phyloP scores from a whole-genome alignment of 2,888 invertebrate species.

The Parnassius apollo region DNA sequence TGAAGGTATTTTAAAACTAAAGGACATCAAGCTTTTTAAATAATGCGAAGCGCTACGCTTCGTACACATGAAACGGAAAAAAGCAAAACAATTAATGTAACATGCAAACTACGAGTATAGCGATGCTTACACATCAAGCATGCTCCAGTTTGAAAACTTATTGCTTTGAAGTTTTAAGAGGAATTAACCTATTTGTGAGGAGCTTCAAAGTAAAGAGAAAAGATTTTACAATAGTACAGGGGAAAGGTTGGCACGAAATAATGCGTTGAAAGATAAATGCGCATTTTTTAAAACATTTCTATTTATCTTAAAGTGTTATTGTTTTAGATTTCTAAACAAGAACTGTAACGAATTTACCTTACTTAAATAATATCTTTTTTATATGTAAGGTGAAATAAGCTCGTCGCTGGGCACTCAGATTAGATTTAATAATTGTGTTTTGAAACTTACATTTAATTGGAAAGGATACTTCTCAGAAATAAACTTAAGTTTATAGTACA shows the following conservation, averaged over 20 bases:
- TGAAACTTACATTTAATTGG: no score
- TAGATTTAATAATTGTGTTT: no score
- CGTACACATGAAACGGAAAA: background rate
- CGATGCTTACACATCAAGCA: conserved; percentile 9
- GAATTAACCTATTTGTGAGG: conserved; percentile 19
- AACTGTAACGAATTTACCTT: no score
- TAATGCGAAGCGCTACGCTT: background rate
- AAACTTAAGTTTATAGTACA: background rate
- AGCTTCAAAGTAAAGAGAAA: conserved; percentile 16
- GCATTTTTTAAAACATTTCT: no score
- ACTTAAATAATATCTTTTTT: no score
- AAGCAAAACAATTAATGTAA: conserved; percentile 6
- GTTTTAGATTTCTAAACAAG: no score
- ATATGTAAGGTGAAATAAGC: no score
- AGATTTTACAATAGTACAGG: conserved; percentile 15
- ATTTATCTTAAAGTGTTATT: no score
- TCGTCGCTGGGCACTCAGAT: no score
- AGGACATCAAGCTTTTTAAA: background rate
- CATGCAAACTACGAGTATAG: conserved; percentile 6
- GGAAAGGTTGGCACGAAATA: conserved; percentile 20
- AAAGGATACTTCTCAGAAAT: no score
- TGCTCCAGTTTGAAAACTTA: conserved; percentile 13
- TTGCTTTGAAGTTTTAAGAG: conserved; percentile 18
- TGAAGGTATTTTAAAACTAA: no score
- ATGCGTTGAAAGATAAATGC: conserved; percentile 10